Conservation (phyloP, 2,888 invertebrate species). For the Acrobeloides nanus region DNA sequence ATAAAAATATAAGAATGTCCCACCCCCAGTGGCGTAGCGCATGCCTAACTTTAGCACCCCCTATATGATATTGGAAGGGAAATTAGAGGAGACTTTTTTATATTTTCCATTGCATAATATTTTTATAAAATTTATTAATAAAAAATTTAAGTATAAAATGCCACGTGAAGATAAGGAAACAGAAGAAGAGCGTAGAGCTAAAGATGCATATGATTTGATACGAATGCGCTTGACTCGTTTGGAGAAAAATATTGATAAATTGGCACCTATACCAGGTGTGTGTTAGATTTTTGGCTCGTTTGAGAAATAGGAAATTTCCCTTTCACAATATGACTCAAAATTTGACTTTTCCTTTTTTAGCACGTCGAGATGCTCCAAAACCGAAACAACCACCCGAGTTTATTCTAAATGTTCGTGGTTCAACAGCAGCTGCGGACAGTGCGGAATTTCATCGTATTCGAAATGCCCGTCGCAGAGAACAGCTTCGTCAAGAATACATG, state of each 20-base stretch:
- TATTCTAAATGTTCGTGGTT: conserved; percentile 98
- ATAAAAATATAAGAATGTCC: too few species aligned
- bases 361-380: conserved; percentile 69
- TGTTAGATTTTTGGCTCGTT: too few species aligned
- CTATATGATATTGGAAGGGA: too few species aligned
- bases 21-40: too few species aligned
- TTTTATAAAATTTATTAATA: too few species aligned
- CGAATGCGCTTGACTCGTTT: conserved; percentile 41
- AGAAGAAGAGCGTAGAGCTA: conserved; percentile 43
- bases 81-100: too few species aligned
- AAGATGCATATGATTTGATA: conserved; percentile 43
- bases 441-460: conserved; percentile 97
- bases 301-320: too few species aligned
- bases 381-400: conserved; percentile 81
- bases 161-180: conserved; percentile 15
- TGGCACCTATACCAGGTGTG: too few species aligned
- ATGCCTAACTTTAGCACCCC: too few species aligned
- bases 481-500: conserved; percentile 85
- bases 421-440: conserved; percentile 96
- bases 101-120: too few species aligned
- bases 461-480: conserved; percentile 86
- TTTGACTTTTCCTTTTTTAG: conserved; percentile 81
- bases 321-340: too few species aligned
- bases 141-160: too few species aligned
- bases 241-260: conserved; percentile 46